phyloP scores from a whole-genome alignment of 2,797 vertebrate species.

The Podarcis lilfordi region DNA sequence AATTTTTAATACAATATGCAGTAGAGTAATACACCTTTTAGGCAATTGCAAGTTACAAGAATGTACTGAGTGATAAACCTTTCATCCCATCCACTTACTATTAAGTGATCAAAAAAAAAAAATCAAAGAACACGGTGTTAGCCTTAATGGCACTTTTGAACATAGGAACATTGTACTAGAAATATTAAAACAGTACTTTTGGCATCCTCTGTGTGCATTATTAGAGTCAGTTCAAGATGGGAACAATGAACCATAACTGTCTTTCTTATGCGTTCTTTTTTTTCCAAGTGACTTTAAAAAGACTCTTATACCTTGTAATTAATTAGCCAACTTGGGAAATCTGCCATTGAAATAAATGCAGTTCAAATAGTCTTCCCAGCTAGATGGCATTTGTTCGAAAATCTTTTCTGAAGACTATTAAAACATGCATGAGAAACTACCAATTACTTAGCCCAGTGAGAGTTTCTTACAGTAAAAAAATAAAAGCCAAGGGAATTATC shows the following conservation, averaged over 20 bases:
- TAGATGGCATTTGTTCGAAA: constrained; percentile 81
- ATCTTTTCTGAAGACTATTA: constrained; percentile 78
- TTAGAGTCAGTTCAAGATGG: constrained; percentile 48
- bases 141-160: constrained; percentile 46
- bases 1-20: constrained; percentile 31
- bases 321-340: constrained; percentile 95
- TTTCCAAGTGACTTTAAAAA: constrained; percentile 70
- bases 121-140: constrained; percentile 2
- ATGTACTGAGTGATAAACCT: constrained; percentile 31
- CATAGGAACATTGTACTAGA: constrained; percentile 35
- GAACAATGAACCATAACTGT: constrained; percentile 69
- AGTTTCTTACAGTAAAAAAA: constrained; percentile 51
- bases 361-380: constrained; percentile 79
- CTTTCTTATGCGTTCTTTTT: constrained; percentile 42
- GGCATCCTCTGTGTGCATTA: constrained; percentile 37
- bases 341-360: constrained; percentile 84
- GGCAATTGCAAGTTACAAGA: constrained; percentile 25
- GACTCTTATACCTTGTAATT: constrained; percentile 78
- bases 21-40: constrained; percentile 12
- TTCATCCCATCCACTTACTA: constrained; percentile 32
- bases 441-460: constrained; percentile 75
- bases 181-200: constrained; percentile 57
- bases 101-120: constrained; percentile 33
- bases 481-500: constrained; percentile 68
- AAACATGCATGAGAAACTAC: constrained; percentile 84